phyloP scores from a whole-genome alignment of 2,797 vertebrate species.

The Hylomyscus alleni region DNA sequence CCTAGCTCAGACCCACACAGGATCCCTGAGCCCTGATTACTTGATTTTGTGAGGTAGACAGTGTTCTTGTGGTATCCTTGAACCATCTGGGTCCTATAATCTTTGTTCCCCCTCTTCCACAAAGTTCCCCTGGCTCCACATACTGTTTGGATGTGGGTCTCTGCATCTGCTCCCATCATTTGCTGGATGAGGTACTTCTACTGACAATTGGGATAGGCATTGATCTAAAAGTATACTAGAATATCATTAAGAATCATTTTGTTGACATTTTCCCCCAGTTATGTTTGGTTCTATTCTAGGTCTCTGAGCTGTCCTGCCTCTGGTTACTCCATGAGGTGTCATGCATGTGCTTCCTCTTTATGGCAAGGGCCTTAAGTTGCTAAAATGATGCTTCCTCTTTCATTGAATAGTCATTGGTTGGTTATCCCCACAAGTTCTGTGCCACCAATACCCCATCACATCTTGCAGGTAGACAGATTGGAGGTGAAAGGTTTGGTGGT shows the following conservation, averaged over 20 bases:
- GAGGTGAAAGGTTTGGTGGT: not conserved
- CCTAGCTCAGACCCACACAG: not conserved
- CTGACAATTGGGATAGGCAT: not conserved
- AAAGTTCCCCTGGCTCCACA: not conserved
- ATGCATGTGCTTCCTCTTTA: not conserved
- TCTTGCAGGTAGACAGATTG: not conserved
- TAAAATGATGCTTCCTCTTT: not conserved
- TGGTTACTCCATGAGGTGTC: not conserved
- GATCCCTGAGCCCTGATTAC: not conserved
- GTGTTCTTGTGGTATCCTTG: not conserved
- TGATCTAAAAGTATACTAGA: not conserved
- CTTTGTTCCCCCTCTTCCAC: too few species aligned
- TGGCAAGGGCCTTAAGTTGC: not conserved
- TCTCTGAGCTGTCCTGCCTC: not conserved
- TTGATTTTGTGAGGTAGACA: too few species aligned
- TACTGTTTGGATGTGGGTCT: not conserved
- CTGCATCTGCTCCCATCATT: not conserved
- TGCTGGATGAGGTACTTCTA: not conserved
- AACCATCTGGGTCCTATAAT: not conserved
- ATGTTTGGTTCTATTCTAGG: not conserved
- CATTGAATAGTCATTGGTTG: not conserved
- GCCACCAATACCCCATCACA: not conserved
- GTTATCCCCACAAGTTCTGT: not conserved
- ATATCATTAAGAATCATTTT: not conserved
- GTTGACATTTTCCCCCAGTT: not conserved